phyloP scores from a whole-genome alignment of 2,113 vertebrate genomes.

The Notothenia rossii region DNA sequence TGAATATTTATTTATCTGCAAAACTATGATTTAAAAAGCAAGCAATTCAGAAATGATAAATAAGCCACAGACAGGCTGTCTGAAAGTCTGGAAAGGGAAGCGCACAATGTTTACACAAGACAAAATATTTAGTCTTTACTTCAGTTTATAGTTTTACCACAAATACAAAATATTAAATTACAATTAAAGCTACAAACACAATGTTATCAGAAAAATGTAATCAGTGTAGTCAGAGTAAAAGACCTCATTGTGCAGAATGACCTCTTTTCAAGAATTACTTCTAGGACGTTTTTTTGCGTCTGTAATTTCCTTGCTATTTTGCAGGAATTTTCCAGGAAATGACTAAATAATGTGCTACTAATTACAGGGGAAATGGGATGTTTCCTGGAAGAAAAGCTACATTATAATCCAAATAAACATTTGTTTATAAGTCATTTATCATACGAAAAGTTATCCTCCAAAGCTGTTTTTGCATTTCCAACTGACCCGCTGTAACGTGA shows the following conservation, averaged over 20 bases:
- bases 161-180: not conserved
- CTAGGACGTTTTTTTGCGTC: no score
- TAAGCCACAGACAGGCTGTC: not conserved
- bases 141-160: not conserved
- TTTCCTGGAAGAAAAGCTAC: not conserved
- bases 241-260: not conserved
- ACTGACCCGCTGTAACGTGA: constrained; percentile 4
- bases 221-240: not conserved
- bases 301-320: not conserved
- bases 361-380: not conserved
- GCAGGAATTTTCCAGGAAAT: not conserved
- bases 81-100: not conserved
- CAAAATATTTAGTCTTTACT: not conserved
- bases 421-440: not conserved
- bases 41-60: not conserved
- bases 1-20: not conserved
- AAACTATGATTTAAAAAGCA: not conserved
- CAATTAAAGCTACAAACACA: not conserved
- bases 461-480: not conserved
- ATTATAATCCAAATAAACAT: not conserved
- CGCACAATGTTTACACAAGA: not conserved
- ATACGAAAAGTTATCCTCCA: not conserved
- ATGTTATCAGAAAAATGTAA: not conserved
- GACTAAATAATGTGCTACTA: not conserved
- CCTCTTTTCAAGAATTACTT: not conserved